These are phyloP conservation scores for Sipha maydis DNA, from an alignment of 2,888 invertebrate species.

Conservation along the genomic window DNA sequence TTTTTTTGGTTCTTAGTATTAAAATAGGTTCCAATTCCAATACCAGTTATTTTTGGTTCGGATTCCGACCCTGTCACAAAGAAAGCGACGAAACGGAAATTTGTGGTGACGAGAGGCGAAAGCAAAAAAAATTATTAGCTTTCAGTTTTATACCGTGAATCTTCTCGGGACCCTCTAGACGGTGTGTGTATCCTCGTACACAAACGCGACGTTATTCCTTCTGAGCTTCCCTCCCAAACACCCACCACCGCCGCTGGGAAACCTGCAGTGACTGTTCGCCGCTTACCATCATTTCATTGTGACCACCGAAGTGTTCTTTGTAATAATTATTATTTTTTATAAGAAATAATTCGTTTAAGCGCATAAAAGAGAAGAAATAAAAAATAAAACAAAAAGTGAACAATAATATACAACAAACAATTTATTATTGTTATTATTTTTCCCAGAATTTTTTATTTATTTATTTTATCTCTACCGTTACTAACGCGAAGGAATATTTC, in stretches of 20 bases:
- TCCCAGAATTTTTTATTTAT: neutral
- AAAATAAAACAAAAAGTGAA: neutral
- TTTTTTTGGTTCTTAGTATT: no score
- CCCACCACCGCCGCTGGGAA: neutral
- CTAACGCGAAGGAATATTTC: slow-evolving; percentile 12
- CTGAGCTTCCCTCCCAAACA: neutral
- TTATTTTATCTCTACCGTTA: neutral
- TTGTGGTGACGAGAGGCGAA: neutral
- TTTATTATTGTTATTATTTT: slow-evolving; percentile 14
- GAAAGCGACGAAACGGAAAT: neutral
- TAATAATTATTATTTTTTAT: neutral
- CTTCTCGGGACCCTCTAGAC: no score
- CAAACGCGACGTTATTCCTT: neutral
- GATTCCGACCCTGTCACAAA: neutral
- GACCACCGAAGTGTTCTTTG: neutral
- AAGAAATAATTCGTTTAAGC: slow-evolving; percentile 18
- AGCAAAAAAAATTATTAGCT: neutral
- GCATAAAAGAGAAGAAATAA: neutral
- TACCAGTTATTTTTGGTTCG: no score
- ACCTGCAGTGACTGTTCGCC: neutral
- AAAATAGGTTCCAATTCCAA: no score
- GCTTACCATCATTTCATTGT: neutral
- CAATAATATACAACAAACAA: neutral
- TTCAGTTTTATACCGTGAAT: neutral
- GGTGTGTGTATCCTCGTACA: no score